Base-by-base conservation (phyloP, 2,797 vertebrate species). In the Acridotheres tristis region DNA sequence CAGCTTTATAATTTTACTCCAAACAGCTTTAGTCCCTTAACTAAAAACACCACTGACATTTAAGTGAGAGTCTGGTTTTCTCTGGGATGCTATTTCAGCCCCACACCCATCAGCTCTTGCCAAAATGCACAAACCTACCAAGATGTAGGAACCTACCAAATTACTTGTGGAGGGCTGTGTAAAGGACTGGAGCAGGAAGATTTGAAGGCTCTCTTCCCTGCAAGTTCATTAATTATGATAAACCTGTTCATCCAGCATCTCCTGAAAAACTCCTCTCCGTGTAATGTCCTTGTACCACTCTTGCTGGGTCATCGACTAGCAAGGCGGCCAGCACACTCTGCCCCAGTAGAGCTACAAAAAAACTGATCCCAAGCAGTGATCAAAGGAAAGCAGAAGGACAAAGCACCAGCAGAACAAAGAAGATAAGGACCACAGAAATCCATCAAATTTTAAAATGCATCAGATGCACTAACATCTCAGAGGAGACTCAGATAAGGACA, bases 361-460 rank as follows among this genome's bases (percentile, higher is more conserved):
- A 96, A 66, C 92, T 67, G 85, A 91, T 94, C 77, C 66, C 66
- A 55, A 62, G 78, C 66, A 59, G 50, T 7, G 45, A 91, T 95
- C 85, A 79, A 82, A 93, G 65, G 47, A 83, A 94, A 71, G 55
- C n/a, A 85, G 74, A 92, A 96, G 91, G 84, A 89, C 89, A 94
- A 94, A 89, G 72, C 7, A 55, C 29, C 69, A 85, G 69, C 15
- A 42, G 82, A 94, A 90, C 80, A 86, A 89, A 96, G 90, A 88
- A 94, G 93, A 91, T 88, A 91, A 94, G 91, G 50, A 76, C 84
- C 82, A 86, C 45, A 90, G 91, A 95, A 95, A 96, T 93, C 91
- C 83, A 94, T 85, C 85, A 93, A 90, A 91, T 94, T 95, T 96
- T 94, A 96, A 94, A 97, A 95, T 94, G 80, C 82, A 92, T 86